Evolutionary conservation across 1,140 invertebrate species (phyloP).

Genomic region (Hyphantria cunea): DNA sequence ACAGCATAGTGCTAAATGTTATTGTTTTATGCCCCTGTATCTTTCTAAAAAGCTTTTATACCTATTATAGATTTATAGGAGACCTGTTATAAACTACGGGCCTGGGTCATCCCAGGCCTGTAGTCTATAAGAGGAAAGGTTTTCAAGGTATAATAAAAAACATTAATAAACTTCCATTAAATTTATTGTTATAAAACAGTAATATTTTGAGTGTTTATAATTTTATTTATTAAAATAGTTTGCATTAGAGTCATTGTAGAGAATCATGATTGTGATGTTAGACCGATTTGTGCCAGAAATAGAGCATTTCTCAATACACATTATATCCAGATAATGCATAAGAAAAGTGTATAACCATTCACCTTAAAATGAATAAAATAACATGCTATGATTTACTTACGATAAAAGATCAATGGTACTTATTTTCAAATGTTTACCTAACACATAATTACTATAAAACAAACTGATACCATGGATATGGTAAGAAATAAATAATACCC

Average conservation of each 20-base stretch:
- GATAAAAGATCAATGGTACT: conserved; percentile 53
- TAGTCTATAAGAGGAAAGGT: neutral
- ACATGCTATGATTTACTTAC: conserved; percentile 60
- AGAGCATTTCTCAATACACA: conserved; percentile 63
- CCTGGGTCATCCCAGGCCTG: no score
- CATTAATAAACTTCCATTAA: conserved; percentile 28
- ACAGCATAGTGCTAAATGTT: no score
- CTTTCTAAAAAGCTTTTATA: no score
- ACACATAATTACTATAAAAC: conserved; percentile 52
- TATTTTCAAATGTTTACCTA: conserved; percentile 74
- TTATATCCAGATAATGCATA: conserved; percentile 74
- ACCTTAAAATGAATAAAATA: conserved; percentile 53
- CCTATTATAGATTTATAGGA: no score
- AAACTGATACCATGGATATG: conserved; percentile 57
- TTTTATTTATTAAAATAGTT: conserved; percentile 15
- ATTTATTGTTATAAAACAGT: conserved; percentile 53
- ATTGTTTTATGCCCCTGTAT: no score
- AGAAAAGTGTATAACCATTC: conserved; percentile 58
- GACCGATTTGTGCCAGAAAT: conserved; percentile 52
- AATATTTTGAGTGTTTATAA: conserved; percentile 41
- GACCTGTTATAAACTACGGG: no score
- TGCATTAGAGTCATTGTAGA: conserved; percentile 17
- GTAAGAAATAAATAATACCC: conserved; percentile 74
- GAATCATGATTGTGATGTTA: conserved; percentile 34
- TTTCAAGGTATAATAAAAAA: conserved; percentile 21